Evolutionary conservation across 2,888 invertebrate genomes (phyloP).

Genomic region (Agriopis marginaria): DNA sequence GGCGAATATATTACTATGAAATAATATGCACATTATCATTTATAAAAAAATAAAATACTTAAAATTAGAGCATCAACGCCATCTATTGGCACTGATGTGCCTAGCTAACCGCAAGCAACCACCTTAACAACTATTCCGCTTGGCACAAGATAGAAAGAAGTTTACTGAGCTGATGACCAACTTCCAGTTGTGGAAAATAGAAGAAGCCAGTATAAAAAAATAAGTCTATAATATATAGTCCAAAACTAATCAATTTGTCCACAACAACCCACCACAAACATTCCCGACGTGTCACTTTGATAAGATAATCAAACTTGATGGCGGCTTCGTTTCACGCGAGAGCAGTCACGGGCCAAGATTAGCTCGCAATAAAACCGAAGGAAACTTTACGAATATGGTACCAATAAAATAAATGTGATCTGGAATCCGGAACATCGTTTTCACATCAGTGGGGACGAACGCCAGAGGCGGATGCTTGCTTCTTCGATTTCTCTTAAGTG

Average conservation of each 20-base stretch:
- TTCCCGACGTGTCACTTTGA: conserved; percentile 19
- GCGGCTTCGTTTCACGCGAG: conserved; percentile 27
- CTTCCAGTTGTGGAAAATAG: too few relatives aligned
- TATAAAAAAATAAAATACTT: too few relatives aligned
- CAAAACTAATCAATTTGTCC: background rate
- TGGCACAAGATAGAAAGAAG: too few relatives aligned
- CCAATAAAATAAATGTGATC: conserved; percentile 64
- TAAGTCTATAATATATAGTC: too few relatives aligned
- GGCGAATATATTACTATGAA: too few relatives aligned
- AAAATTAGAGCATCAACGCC: too few relatives aligned
- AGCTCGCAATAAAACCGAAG: conserved; percentile 45
- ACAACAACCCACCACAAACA: conserved; percentile 5
- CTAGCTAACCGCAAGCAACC: too few relatives aligned
- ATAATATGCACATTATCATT: too few relatives aligned
- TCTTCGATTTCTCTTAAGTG: conserved; percentile 29
- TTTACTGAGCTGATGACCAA: too few relatives aligned
- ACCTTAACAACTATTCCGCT: too few relatives aligned
- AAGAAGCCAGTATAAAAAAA: too few relatives aligned
- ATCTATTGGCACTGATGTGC: too few relatives aligned
- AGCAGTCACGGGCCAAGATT: conserved; percentile 37
- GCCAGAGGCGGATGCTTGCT: conserved; percentile 19
- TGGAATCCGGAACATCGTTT: conserved; percentile 59
- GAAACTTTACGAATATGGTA: conserved; percentile 52
- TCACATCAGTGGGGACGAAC: conserved; percentile 55
- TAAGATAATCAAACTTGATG: conserved; percentile 36